Conservation (phyloP, 2,113 vertebrate species). For the Lepisosteus oculatus region DNA sequence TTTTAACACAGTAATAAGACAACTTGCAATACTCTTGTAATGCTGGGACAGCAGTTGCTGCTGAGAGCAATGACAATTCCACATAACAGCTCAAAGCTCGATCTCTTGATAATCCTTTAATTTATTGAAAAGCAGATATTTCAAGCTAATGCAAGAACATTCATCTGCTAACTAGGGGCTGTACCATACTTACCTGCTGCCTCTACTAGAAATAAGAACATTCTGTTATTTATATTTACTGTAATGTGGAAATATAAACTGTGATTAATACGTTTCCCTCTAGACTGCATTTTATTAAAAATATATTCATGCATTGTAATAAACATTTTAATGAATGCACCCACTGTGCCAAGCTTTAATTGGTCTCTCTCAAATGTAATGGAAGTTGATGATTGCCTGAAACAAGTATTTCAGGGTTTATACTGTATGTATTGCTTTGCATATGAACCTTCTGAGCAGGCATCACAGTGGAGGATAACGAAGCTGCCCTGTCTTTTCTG, state of each 20-base stretch:
- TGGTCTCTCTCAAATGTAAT: neutral
- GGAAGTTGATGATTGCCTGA: too few species aligned
- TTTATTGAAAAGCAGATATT: constrained; percentile 39
- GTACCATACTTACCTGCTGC: constrained; percentile 10
- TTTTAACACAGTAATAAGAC: constrained; percentile 54
- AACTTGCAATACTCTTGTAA: constrained; percentile 34
- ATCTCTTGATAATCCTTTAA: constrained; percentile 45
- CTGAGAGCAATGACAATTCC: constrained; percentile 34
- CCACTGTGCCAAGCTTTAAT: neutral
- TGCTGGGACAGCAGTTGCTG: constrained; percentile 27
- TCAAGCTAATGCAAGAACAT: constrained; percentile 29
- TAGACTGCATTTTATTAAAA: too few species aligned
- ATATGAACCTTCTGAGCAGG: too few species aligned
- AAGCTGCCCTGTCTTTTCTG: too few species aligned
- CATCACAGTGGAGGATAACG: too few species aligned
- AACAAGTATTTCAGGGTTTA: too few species aligned
- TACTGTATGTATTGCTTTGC: too few species aligned
- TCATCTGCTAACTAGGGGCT: constrained; percentile 34
- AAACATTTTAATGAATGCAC: neutral
- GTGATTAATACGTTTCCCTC: too few species aligned
- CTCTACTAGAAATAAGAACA: neutral
- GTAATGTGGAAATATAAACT: too few species aligned
- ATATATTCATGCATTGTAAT: neutral
- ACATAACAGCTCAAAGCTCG: constrained; percentile 24
- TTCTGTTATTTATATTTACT: neutral